A percentile compares a stretch with the other conserved stretches of the same genome.
phyloP scores from a whole-genome alignment of 2,113 vertebrate species.

The Aegotheles bennettii region DNA sequence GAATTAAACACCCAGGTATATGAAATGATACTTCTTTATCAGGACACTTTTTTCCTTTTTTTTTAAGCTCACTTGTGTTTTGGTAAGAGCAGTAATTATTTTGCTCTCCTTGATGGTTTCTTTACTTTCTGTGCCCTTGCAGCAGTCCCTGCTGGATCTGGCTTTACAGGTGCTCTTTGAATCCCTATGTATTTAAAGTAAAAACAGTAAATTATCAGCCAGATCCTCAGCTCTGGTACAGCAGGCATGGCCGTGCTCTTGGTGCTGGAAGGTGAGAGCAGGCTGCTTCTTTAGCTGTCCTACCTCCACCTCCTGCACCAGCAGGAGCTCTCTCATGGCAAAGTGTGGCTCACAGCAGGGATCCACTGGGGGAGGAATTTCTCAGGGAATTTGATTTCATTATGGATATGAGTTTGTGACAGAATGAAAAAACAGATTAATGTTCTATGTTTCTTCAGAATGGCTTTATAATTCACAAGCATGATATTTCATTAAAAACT shows the following conservation, averaged over 20 bases:
- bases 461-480: background rate
- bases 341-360: background rate
- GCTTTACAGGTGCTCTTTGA: background rate
- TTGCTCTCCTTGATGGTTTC: background rate
- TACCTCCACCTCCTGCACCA: background rate
- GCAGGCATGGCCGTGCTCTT: background rate
- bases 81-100: background rate
- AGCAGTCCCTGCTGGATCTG: background rate
- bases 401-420: background rate
- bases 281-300: background rate
- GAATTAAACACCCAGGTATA: background rate
- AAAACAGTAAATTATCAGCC: background rate
- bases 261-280: background rate
- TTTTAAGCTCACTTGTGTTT: background rate
- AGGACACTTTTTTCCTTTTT: background rate
- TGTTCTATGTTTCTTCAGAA: background rate
- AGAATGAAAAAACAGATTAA: background rate
- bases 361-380: background rate
- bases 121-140: background rate
- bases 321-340: background rate
- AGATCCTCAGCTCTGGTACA: background rate
- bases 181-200: background rate
- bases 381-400: background rate
- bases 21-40: background rate
- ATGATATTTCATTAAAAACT: background rate